Evolutionary conservation across 1,140 invertebrate genomes (phyloP), one percentile per base, ranked within the genome.

Genomic region (Ips typographus): DNA sequence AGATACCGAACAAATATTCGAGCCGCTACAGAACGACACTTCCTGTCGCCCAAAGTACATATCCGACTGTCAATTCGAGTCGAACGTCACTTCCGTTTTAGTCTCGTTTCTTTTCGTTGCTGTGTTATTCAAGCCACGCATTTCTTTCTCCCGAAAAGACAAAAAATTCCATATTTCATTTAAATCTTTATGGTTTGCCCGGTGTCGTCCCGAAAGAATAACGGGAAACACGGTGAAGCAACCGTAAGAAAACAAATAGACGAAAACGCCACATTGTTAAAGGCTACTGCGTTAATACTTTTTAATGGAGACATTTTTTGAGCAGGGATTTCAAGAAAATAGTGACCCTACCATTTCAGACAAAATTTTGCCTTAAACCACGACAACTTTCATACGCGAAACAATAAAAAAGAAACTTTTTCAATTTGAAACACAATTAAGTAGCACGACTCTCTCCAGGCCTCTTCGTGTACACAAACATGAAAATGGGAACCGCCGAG

Each of bases 11-110:
- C 58, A 44, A 42, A 60, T 40, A 44, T 60, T 60, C 58, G 8
- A 42, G 3, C 58, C 58, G 40, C 41, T 42, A 41, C 37, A 6
- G 40, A 60, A 22, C 41, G 58, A 60, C 58, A 60, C 41, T 60
- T 60, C 58, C 58, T 60, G 58, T 60, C 58, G 58, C 58, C 58
- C 6, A 60, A 60, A 60, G 58, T 60, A 60, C 58, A 60, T 60
- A 60, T 60, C 58, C 58, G 58, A 60, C 58, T 60, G 58, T 60
- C 58, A 60, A 60, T 60, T 60, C 58, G 44, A 60, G 44, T 60
- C 58, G 58, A 60, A 60, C 58, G 41, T 60, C 58, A 44, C 58
- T 60, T 60, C 58, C 58, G 1, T 22, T 44, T 43, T 42, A 36
- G 6, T 40, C 43, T 60, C n/a, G 58, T 42, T 60, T 60, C 58